A percentile compares a stretch with the other conserved stretches of the same genome.
These are phyloP conservation scores for Linepithema humile DNA, from an alignment of 1,140 invertebrate genomes.

Conservation along the genomic window DNA sequence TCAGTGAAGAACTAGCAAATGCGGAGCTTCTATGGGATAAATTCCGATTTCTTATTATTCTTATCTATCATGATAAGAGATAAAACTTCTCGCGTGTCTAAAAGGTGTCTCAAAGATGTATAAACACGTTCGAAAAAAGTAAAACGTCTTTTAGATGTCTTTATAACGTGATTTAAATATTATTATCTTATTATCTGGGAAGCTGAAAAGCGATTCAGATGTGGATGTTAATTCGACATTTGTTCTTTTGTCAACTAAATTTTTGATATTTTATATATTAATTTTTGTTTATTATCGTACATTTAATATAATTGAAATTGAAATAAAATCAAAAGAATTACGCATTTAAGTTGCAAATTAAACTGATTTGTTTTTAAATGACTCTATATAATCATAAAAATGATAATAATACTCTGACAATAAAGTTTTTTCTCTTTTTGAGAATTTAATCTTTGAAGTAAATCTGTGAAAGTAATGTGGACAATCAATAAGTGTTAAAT, in stretches of 20 bases:
- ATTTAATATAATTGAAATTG: too few relatives aligned
- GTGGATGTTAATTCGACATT: neutral
- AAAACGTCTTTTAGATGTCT: too few relatives aligned
- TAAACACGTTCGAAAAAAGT: too few relatives aligned
- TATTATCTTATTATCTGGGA: too few relatives aligned
- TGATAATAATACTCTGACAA: neutral
- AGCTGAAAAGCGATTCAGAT: too few relatives aligned
- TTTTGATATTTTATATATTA: neutral
- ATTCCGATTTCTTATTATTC: neutral
- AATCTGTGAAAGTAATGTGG: neutral
- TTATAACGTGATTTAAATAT: too few relatives aligned
- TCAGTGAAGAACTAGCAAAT: too few relatives aligned
- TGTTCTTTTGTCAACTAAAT: neutral
- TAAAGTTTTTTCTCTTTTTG: neutral
- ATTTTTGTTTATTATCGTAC: neutral
- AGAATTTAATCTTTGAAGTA: neutral
- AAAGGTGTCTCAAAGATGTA: too few relatives aligned
- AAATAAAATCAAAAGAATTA: too few relatives aligned
- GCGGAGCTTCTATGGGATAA: neutral
- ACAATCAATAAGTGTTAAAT: constrained; percentile 53
- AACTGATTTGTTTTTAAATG: neutral
- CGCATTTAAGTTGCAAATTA: neutral
- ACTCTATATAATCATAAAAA: neutral
- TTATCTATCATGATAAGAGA: neutral
- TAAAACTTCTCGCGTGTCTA: too few relatives aligned